Percentiles rank a stretch among this genome's conserved stretches.
Evolutionary conservation across 1,140 invertebrate genomes (phyloP).

Genomic region (Sweltsa coloradensis): DNA sequence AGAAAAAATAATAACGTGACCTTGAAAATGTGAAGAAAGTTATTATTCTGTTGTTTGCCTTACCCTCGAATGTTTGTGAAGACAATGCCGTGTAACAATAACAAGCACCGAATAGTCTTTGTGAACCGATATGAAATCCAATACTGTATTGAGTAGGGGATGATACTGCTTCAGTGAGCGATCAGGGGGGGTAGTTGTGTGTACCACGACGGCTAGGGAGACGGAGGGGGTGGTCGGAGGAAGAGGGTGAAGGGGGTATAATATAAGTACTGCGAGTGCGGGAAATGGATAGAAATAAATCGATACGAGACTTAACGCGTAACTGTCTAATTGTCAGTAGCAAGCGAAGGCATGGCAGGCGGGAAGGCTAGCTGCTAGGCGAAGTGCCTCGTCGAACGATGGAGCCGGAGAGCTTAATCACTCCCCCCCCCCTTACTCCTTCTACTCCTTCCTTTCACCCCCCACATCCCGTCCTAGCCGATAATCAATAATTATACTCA

Average conservation of each 20-base stretch:
- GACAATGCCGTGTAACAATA: too few species aligned
- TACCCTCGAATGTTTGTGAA: too few species aligned
- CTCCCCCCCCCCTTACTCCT: slow-evolving; percentile 6
- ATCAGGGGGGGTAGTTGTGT: too few species aligned
- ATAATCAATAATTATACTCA: slow-evolving; percentile 15
- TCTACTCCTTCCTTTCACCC: slow-evolving; percentile 10
- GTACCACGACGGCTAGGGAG: not conserved
- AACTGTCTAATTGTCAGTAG: slow-evolving; percentile 15
- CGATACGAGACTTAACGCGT: slow-evolving; percentile 13
- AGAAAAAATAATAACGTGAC: too few species aligned
- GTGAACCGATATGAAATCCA: too few species aligned
- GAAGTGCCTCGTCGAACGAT: not conserved
- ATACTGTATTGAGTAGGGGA: too few species aligned
- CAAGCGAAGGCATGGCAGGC: slow-evolving; percentile 9
- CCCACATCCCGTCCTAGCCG: too few species aligned
- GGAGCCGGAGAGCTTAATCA: slow-evolving; percentile 13
- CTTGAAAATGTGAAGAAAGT: too few species aligned
- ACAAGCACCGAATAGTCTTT: too few species aligned
- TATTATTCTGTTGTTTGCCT: too few species aligned
- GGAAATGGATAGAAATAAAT: slow-evolving; percentile 9
- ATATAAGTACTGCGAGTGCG: not conserved
- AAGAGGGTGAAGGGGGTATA: not conserved
- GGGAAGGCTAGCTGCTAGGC: not conserved
- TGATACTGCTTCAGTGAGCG: too few species aligned
- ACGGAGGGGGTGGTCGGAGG: not conserved